These are phyloP conservation scores for Aleiodes sp. DNA, from an alignment of 1,140 invertebrate genomes.

Conservation along the genomic window DNA sequence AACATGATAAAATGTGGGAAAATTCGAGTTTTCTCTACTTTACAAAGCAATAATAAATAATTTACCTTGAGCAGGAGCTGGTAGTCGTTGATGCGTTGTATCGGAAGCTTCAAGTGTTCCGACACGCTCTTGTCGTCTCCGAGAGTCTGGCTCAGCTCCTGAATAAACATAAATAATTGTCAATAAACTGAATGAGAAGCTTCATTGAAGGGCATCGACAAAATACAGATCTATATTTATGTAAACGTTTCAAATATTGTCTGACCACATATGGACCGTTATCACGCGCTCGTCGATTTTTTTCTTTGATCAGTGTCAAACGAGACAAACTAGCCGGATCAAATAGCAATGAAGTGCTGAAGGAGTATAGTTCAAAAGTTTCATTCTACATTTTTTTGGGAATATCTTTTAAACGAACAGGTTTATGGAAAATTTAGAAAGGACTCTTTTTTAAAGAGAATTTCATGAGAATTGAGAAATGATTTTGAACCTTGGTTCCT, in stretches of 20 bases:
- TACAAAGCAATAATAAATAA: slow-evolving; percentile 30
- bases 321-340: no score
- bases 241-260: neutral
- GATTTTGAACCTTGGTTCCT: no score
- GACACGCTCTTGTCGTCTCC: slow-evolving; percentile 89
- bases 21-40: slow-evolving; percentile 15
- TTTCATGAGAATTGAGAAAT: no score
- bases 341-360: no score
- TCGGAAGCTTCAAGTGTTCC: slow-evolving; percentile 92
- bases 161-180: slow-evolving; percentile 54
- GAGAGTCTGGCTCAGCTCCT: slow-evolving; percentile 86
- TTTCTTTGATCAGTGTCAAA: no score
- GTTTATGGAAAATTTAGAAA: no score
- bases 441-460: no score
- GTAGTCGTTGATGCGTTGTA: slow-evolving; percentile 97
- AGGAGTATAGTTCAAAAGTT: neutral
- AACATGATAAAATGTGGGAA: neutral
- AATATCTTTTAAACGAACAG: no score
- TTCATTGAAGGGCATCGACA: no score
- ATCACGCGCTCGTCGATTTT: neutral
- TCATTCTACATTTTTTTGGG: neutral
- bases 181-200: neutral
- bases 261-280: slow-evolving; percentile 1
- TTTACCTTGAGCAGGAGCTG: slow-evolving; percentile 94
- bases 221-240: no score